Base-by-base conservation (phyloP, 2,797 vertebrate species). In the Apodemus agrarius region DNA sequence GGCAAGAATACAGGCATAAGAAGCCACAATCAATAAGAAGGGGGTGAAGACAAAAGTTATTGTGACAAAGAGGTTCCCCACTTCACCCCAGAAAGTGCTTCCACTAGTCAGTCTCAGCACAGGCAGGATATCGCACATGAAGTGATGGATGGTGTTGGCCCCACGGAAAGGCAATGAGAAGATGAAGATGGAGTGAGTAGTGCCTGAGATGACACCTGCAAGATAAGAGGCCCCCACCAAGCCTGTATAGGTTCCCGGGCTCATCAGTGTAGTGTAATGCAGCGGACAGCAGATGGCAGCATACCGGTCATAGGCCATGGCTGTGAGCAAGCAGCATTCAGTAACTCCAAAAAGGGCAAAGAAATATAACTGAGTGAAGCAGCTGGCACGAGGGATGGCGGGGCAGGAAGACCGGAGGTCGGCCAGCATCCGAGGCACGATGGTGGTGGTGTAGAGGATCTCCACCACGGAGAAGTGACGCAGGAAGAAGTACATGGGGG, bases 21-120 rank as follows among this genome's bases (percentile, higher is more conserved):
- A 98, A 22, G 96, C 90, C 43, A 98, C 24, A 14, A 98, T 98
- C 75, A 98, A 85, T 3, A 95, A 79, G 43, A 98, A 98, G 0
- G 98, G 98, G 8, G 37, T 80, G 14, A 96, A 19, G 49, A 82
- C 74, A 72, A 96, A 97, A 29, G 85, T 65, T 17, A 78, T 13
- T 2, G 81, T 91, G 29, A 94, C 0, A 2, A 13, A 52, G 11
- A 97, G 89, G 26, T 90, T 92, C 67, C 87, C 78, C 94, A 95
- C 87, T 17, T 97, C 95, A 0, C 94, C 97, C 85, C 95, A 61
- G 49, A 82, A 91, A 24, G 90, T 97, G 67, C 82, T 83, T 1
- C 26, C 84, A 8, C 92, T 96, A 7, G 91, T 90, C 74, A 97
- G 87, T 4, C 96, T 96, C 81, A 97, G 92, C 87, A 96, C 90